Evolutionary conservation across 2,888 invertebrate species (phyloP), one percentile per base, ranked within the genome.

Genomic region (Drosophila pseudotalamancana): DNA sequence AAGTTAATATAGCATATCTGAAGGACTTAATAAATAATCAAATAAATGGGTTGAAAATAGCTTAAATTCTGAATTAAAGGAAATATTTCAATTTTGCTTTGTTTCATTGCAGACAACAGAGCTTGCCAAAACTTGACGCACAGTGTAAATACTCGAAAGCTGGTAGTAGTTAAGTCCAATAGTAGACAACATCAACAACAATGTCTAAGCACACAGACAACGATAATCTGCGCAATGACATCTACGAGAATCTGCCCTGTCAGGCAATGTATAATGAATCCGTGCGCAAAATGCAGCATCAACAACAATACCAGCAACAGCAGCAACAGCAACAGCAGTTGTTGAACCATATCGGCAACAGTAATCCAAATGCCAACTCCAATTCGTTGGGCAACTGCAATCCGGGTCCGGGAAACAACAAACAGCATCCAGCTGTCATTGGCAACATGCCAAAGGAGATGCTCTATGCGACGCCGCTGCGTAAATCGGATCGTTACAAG

Each of bases 251-350:
- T 79, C 76, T 91, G 68, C 91, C 91, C 6, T 91, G 91, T 62
- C 91, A 91, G 84, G 91, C 91, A 61, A 91, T 91, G 91, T 91
- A 89, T 72, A 91, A 91, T 77, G 91, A 91, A 67, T 91, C 91
- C 19, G 91, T 91, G 49, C 89, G 91, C 40, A 91, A 91, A 72
- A 91, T 91, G 59, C 91, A 91, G 68, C 90, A 90, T 23, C 90
- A 90, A 27, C 68, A 90, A 23, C 68, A 56, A 1, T 72, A 68
- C 0, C 70, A 75, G 0, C 63, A 37, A 3, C 51, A 48, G 4
- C 63, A 61, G 0, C 61, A 57, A 1, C 67, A 42, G 9, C 90
- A 89, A 37, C 60, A 35, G 34, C 40, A 43, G 29, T 21, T 46
- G 43, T 18, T 46, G 50, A 68, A 72, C 35, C 71, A 76, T 31